Evolutionary conservation across 2,113 vertebrate species (phyloP), one percentile per base, ranked within the genome.

Genomic region (Pseudopodoces humilis): DNA sequence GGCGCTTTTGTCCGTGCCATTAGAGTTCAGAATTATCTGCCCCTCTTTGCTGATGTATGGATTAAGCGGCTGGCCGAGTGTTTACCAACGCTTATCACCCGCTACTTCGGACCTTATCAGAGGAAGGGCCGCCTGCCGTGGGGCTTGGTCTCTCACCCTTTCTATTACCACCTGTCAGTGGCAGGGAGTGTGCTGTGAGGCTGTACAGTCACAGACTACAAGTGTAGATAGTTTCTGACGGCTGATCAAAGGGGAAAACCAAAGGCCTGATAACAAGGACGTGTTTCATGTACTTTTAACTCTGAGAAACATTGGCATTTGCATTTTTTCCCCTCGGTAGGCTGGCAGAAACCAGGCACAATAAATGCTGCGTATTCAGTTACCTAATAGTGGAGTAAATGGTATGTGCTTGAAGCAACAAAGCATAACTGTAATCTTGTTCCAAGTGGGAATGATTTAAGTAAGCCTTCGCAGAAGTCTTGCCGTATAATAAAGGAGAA

Each of bases 201-300:
- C 97, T 98, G 97, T 93, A 94, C 98, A 99, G 98, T 96, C 96
- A 90, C 86, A 59, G 82, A 83, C 83, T 95, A 92, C 96, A 91
- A 92, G 97, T 95, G 97, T 96, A 99, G 99, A 99, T 99, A 99
- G 98, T 98, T 98, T 95, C 97, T 98, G 98, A 98, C 98, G 97
- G 97, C 97, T 99, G 99, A 99, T 99, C 99, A 99, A 99, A 99
- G 99, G 97, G 95, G 96, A 97, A 96, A 97, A 97, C 98, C 96
- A 97, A 98, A 98, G 95, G 95, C 94, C 97, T 98, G 99, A 99
- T 99, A 99, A 99, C 98, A 92, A 96, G 97, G 97, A 96, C 96
- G 97, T 94, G 97, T 97, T 98, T 98, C 95, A 95, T 97, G 98
- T 97, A 96, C 98, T 98, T 98, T 98, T 97, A 98, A 98, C 98